Evolutionary conservation across 2,888 invertebrate species (phyloP).

Genomic region (Brassicogethes aeneus): DNA sequence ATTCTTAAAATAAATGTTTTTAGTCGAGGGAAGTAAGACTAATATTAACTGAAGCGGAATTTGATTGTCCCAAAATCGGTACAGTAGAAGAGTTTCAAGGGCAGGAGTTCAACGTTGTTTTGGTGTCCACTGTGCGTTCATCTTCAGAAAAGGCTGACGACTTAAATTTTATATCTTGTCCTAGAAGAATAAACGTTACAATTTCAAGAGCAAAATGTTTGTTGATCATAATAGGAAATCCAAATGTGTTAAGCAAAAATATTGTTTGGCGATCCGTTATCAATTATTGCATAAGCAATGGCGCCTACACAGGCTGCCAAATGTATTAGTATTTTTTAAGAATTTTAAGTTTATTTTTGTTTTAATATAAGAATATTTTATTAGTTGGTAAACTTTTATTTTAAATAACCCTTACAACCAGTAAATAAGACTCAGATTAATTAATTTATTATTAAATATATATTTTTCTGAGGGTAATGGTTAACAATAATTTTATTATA

Average conservation of each 20-base stretch:
- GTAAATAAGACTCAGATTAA: too few relatives aligned
- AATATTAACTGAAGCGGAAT: slow-evolving; percentile 44
- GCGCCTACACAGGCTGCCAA: slow-evolving; percentile 44
- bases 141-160: slow-evolving; percentile 44
- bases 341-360: not conserved
- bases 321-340: not conserved
- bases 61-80: slow-evolving; percentile 59
- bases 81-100: slow-evolving; percentile 85
- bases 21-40: slow-evolving; percentile 55
- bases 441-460: too few relatives aligned
- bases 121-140: slow-evolving; percentile 63
- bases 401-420: too few relatives aligned
- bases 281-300: slow-evolving; percentile 50
- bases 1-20: slow-evolving; percentile 21
- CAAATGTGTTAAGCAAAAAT: slow-evolving; percentile 58
- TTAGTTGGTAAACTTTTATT: too few relatives aligned
- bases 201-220: slow-evolving; percentile 76
- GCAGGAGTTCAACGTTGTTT: slow-evolving; percentile 64
- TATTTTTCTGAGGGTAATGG: not conserved
- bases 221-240: slow-evolving; percentile 77
- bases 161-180: slow-evolving; percentile 66
- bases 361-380: too few relatives aligned
- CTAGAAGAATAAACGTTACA: slow-evolving; percentile 81
- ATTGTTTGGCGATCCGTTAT: slow-evolving; percentile 60
- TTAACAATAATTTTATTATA: not conserved